Base-by-base conservation (phyloP, 2,888 invertebrate genomes). In the Melipona bicolor region DNA sequence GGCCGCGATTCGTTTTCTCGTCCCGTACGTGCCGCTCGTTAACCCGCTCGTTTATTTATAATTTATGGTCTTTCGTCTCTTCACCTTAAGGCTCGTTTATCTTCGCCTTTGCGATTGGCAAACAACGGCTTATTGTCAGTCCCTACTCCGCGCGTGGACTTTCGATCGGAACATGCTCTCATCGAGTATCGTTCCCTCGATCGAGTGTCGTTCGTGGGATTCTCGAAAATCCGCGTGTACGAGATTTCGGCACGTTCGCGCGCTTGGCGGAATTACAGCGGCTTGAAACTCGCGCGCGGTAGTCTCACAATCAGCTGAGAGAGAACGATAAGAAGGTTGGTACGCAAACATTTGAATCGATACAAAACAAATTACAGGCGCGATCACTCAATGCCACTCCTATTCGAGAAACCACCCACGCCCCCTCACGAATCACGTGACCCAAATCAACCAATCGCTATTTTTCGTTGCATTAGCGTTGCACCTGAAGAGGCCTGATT, bases 1-100 rank as follows among this genome's bases (percentile, higher is more conserved):
- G 56, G 62, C 32, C 43, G 13, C 49, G 50, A 67, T 32, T 49
- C 32, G 24, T 76, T 76, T 61, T 69, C 59, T 59, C n/a, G 17
- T n/a, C 76, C 61, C 59, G 68, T 61, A 24, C 59, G 17, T 5
- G 19, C 43, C 13, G 24, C 43, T 65, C 64, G 43, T 65, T 36
- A 27, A 27, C 27, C 27, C 27, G 27, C 27, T 27, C 27, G 27
- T 27, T 27, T 27, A 27, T 27, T 27, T 27, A 27, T 27, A 27
- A 27, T 27, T 27, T 27, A 27, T 27, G 27, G 27, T 27, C 27
- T 27, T 27, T 27, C 27, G 27, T 27, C 27, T 27, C 27, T 27
- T 27, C 27, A 27, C 27, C 27, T 27, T 27, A 27, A 27, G 27
- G 27, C 27, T 27, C 27, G 27, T 27, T 1, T 27, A 27, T 27